A percentile compares a stretch with the other conserved stretches of the same genome.
Evolutionary conservation across 2,888 invertebrate genomes (phyloP).

Genomic region (Molorchus minor): DNA sequence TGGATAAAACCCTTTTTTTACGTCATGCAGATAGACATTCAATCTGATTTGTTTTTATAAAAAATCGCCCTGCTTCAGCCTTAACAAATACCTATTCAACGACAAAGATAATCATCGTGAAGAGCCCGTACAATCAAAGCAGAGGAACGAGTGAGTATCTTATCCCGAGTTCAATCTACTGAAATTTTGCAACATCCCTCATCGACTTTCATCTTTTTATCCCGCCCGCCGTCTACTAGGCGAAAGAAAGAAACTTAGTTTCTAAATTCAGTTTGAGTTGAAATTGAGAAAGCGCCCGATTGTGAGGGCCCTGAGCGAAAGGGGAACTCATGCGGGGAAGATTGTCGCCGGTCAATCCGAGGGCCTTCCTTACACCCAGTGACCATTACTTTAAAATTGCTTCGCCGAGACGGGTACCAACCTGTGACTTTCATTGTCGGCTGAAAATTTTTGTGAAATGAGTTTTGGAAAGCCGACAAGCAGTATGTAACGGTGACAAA

Average conservation of each 20-base stretch:
- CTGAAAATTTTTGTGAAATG: slow-evolving; percentile 8
- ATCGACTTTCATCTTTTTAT: slow-evolving; percentile 43
- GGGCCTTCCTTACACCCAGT: slow-evolving; percentile 31
- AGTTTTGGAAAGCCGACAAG: neutral
- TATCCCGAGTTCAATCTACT: slow-evolving; percentile 37
- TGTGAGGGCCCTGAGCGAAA: slow-evolving; percentile 49
- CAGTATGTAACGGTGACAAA: neutral
- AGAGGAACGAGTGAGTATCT: slow-evolving; percentile 36
- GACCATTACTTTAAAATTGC: slow-evolving; percentile 43
- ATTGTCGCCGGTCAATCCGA: slow-evolving; percentile 50
- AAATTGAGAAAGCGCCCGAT: slow-evolving; percentile 58
- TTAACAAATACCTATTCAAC: slow-evolving; percentile 33
- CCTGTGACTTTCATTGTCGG: slow-evolving; percentile 39
- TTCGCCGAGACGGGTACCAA: slow-evolving; percentile 26
- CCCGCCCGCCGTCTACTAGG: slow-evolving; percentile 23
- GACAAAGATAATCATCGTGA: slow-evolving; percentile 37
- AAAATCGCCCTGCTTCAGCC: slow-evolving; percentile 23
- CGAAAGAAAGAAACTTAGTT: slow-evolving; percentile 56
- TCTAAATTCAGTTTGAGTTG: slow-evolving; percentile 60
- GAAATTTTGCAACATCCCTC: slow-evolving; percentile 38
- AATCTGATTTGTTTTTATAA: slow-evolving; percentile 33
- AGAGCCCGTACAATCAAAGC: slow-evolving; percentile 38
- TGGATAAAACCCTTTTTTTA: slow-evolving; percentile 18
- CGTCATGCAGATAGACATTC: slow-evolving; percentile 7
- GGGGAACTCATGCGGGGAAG: slow-evolving; percentile 55